Evolutionary conservation across 2,888 invertebrate species (phyloP), one percentile per base, ranked within the genome.

Genomic region (Nysson spinosus): DNA sequence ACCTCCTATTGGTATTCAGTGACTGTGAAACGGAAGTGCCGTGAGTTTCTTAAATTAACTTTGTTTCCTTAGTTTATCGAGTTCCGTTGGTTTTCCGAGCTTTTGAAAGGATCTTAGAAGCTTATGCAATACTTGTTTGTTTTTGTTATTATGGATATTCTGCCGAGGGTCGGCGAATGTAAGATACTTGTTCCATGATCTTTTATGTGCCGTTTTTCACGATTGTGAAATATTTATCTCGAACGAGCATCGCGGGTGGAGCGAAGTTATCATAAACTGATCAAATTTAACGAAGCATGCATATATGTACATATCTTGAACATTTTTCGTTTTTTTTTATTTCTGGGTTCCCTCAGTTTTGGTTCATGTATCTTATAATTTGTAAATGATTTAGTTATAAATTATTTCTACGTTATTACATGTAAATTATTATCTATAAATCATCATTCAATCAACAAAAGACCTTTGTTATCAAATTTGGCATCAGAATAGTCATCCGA

Each of bases 51-150:
- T 49, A 40, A 64, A 58, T 67, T 35, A 67, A 67, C 34, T 49
- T 37, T 5, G 57, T 34, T 43, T 12, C 30, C 17, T 19, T 32
- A 42, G 57, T 32, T 14, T 16, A 17, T n/a, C 35, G 12, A 35
- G 4, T 3, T 7, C 14, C 12, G 7, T 14, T 35, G 12, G 7
- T 9, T 14, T 6, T 5, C 24, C 4, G 4, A 14, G 34, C 9
- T 16, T 20, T n/a, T 9, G 9, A 24, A 22, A 51, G 51, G 24
- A n/a, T 43, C 46, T 51, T 51, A 47, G 32, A 46, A 56, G 51
- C 46, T 66, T 56, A 46, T 32, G 30, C 50, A 22, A n/a, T 32
- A 14, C 37, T 46, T 66, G 63, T 56, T 56, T 56, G 62, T 54
- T 47, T 26, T 37, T 32, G 26, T 20, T 11, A 5, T n/a, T 17